Percentiles rank a stretch among this genome's conserved stretches.
These are phyloP conservation scores for Geotrypetes seraphini DNA, from an alignment of 2,797 vertebrate species.

Conservation along the genomic window DNA sequence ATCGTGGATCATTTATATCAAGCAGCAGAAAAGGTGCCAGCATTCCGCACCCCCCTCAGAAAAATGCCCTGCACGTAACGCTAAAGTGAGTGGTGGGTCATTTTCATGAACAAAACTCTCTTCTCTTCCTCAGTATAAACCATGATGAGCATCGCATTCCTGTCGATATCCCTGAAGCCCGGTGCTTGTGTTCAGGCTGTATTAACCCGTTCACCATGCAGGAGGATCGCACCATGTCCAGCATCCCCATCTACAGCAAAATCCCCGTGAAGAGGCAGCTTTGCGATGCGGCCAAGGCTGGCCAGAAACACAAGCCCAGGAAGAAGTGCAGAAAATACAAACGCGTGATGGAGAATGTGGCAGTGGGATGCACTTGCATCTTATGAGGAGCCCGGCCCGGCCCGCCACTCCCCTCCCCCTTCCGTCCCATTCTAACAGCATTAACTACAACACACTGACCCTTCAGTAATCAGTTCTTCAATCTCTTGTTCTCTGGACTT, in stretches of 20 bases:
- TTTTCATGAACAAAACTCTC: too few species aligned
- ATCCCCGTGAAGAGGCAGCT: slow-evolving; percentile 64
- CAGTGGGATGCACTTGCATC: slow-evolving; percentile 75
- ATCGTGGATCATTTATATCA: too few species aligned
- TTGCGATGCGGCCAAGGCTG: slow-evolving; percentile 29
- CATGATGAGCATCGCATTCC: slow-evolving; percentile 61
- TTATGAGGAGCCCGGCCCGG: too few species aligned
- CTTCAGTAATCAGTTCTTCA: too few species aligned
- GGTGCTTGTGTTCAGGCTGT: slow-evolving; percentile 63
- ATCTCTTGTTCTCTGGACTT: too few species aligned
- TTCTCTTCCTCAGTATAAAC: slow-evolving; percentile 53
- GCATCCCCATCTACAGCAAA: slow-evolving; percentile 70
- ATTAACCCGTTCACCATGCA: slow-evolving; percentile 78
- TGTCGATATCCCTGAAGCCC: slow-evolving; percentile 62
- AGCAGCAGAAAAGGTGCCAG: too few species aligned
- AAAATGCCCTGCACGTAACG: too few species aligned
- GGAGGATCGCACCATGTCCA: slow-evolving; percentile 73
- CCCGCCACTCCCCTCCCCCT: too few species aligned
- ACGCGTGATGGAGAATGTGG: slow-evolving; percentile 69
- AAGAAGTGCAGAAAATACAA: slow-evolving; percentile 43
- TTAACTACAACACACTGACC: too few species aligned
- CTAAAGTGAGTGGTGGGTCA: too few species aligned
- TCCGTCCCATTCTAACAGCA: too few species aligned
- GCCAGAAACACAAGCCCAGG: slow-evolving; percentile 6
- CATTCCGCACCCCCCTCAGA: too few species aligned